Evolutionary conservation across 2,888 invertebrate genomes (phyloP).

Genomic region (Exephanes ischioxanthus): DNA sequence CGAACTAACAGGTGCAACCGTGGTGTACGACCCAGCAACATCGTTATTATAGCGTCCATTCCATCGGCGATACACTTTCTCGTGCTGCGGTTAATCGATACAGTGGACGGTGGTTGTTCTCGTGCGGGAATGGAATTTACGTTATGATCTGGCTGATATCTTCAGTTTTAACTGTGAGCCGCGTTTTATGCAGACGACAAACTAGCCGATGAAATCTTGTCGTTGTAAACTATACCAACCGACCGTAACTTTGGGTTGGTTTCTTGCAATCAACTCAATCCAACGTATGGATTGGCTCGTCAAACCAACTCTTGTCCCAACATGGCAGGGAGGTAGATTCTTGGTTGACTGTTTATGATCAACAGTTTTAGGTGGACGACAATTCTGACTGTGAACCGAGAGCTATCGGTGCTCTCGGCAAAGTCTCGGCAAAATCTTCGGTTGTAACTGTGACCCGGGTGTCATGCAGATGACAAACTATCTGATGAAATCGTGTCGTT

Average conservation of each 20-base stretch:
- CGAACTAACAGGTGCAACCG: conserved; percentile 6
- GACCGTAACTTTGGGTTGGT: too few species aligned
- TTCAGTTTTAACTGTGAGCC: not conserved
- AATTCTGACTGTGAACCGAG: too few species aligned
- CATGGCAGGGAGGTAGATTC: too few species aligned
- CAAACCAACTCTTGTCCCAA: too few species aligned
- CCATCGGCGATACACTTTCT: conserved; percentile 10
- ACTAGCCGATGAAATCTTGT: too few species aligned
- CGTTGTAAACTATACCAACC: too few species aligned
- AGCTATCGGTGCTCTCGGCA: too few species aligned
- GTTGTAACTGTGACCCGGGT: not conserved
- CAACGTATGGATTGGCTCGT: too few species aligned
- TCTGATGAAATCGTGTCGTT: too few species aligned
- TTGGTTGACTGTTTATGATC: too few species aligned
- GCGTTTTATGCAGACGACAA: not conserved
- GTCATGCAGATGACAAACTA: not conserved
- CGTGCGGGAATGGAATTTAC: not conserved
- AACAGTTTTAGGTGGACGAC: too few species aligned
- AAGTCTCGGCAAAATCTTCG: not conserved
- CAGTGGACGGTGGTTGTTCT: not conserved
- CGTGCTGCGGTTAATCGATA: not conserved
- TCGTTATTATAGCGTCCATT: not conserved
- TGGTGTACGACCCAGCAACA: not conserved
- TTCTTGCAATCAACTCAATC: too few species aligned
- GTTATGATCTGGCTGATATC: not conserved